phyloP scores from a whole-genome alignment of 37 sponge, comb jelly and placozoan species.

The Halichondria panicea region DNA sequence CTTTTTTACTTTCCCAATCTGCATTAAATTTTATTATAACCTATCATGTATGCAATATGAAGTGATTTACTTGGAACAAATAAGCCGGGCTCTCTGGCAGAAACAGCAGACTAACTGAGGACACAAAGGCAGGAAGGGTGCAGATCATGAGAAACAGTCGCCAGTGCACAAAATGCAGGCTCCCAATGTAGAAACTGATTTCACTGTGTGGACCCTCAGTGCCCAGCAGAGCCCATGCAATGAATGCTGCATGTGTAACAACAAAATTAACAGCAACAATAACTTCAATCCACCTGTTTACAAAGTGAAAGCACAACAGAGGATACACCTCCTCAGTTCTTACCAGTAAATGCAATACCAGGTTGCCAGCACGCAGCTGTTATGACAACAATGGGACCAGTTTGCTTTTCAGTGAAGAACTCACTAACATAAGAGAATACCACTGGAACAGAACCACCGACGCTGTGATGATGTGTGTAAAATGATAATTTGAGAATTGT shows the following conservation, averaged over 20 bases:
- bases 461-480: constrained; percentile 7
- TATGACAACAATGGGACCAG: constrained; percentile 36
- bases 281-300: background rate
- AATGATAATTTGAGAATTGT: background rate
- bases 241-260: background rate
- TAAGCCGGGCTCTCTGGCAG: constrained; percentile 37
- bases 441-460: constrained; percentile 53
- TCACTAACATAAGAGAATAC: constrained; percentile 59
- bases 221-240: constrained; percentile 12
- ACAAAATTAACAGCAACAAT: background rate
- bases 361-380: constrained; percentile 45
- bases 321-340: background rate
- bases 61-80: constrained; percentile 31
- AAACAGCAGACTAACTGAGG: constrained; percentile 7
- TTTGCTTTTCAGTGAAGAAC: constrained; percentile 38
- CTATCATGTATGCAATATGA: background rate
- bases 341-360: constrained; percentile 44
- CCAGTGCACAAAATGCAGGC: constrained; percentile 33
- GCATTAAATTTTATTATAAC: background rate
- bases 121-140: constrained; percentile 33
- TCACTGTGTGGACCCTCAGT: background rate
- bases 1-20: constrained; percentile 8
- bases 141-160: constrained; percentile 41
- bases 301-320: too few species aligned
- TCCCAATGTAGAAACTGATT: constrained; percentile 32